Percentiles rank a stretch among this genome's conserved stretches.
These are phyloP conservation scores for Pelobates cultripes DNA, from an alignment of 2,797 vertebrate species.

Conservation along the genomic window DNA sequence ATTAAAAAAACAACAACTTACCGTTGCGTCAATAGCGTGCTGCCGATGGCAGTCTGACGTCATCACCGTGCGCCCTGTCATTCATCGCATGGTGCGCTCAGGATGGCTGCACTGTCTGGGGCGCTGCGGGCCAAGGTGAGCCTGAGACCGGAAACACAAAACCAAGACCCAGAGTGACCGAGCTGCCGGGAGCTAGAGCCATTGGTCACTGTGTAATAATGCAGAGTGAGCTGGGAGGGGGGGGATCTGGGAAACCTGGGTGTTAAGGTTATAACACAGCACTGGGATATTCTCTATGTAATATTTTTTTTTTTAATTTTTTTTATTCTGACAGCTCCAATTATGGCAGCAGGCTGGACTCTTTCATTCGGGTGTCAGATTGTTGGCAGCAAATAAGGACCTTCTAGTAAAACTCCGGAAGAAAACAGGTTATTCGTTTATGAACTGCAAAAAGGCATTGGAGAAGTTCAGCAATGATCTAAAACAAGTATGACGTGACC, in stretches of 20 bases:
- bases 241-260: too few relatives aligned
- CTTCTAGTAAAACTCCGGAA: conserved; percentile 83
- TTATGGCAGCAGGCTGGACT: conserved; percentile 49
- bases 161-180: too few relatives aligned
- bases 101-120: conserved; percentile 27
- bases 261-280: too few relatives aligned
- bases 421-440: conserved; percentile 87
- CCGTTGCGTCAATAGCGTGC: too few relatives aligned
- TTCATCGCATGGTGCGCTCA: background rate
- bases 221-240: too few relatives aligned
- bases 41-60: conserved; percentile 7
- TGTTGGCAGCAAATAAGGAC: conserved; percentile 77
- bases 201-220: too few relatives aligned
- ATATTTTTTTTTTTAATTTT: too few relatives aligned
- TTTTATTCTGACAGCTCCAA: conserved; percentile 53
- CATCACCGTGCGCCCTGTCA: conserved; percentile 38
- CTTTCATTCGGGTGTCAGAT: conserved; percentile 65
- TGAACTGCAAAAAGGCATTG: conserved; percentile 89
- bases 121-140: conserved; percentile 43
- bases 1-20: too few relatives aligned
- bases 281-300: too few relatives aligned
- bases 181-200: too few relatives aligned
- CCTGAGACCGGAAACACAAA: too few relatives aligned
- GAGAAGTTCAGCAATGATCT: conserved; percentile 82
- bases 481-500: conserved; percentile 71